A percentile compares a stretch with the other conserved stretches of the same genome.
Conservation (phyloP, 92 coral and sea anemone species). For the Porites divaricata region DNA sequence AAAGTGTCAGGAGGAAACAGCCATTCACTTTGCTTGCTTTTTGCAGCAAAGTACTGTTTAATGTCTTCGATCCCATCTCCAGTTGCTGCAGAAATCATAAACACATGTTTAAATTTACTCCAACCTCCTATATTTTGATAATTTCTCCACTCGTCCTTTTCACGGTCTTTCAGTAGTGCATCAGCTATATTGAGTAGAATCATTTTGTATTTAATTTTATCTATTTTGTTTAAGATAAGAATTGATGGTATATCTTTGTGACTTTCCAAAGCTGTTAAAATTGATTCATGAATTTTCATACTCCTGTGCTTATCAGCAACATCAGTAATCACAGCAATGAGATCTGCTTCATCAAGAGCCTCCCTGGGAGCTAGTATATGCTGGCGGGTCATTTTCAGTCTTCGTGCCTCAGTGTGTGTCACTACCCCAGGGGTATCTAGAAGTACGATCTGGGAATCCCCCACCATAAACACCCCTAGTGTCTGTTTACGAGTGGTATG, state of each 20-base stretch:
- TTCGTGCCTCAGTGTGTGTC: constrained; percentile 76
- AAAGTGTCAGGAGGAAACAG: constrained; percentile 71
- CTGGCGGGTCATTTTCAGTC: constrained; percentile 92
- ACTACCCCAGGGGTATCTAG: constrained; percentile 97
- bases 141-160: constrained; percentile 83
- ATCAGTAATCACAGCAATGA: constrained; percentile 88
- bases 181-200: constrained; percentile 78
- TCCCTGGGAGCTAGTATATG: constrained; percentile 90
- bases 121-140: constrained; percentile 83
- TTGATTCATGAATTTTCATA: constrained; percentile 77
- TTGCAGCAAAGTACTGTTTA: constrained; percentile 69
- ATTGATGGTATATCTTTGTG: constrained; percentile 72
- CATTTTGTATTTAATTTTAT: constrained; percentile 71
- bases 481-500: constrained; percentile 95
- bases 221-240: constrained; percentile 88
- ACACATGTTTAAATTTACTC: constrained; percentile 85
- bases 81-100: constrained; percentile 87
- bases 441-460: constrained; percentile 75
- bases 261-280: constrained; percentile 60
- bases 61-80: constrained; percentile 93
- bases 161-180: constrained; percentile 80
- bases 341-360: constrained; percentile 86
- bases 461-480: constrained; percentile 73
- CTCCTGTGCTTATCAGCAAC: constrained; percentile 77
- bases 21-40: constrained; percentile 83